Conservation (phyloP, 2,797 vertebrate genomes). For the Linurgus olivaceus region DNA sequence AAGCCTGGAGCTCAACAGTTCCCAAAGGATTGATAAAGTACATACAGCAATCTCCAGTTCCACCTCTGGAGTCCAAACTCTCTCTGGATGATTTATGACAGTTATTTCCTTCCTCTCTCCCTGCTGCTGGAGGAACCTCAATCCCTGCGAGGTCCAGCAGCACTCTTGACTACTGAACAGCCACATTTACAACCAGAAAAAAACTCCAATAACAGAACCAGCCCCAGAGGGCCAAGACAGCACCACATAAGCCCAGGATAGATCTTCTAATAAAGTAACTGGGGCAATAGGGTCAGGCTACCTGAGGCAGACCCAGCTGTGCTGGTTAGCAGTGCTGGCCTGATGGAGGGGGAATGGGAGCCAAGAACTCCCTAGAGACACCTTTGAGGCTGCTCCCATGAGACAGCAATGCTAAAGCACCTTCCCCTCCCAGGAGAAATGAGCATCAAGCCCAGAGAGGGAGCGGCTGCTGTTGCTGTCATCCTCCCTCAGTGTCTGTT, state of each 20-base stretch:
- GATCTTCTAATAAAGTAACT: not conserved
- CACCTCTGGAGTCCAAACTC: not conserved
- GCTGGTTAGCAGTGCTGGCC: not conserved
- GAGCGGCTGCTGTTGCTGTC: not conserved
- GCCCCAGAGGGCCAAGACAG: not conserved
- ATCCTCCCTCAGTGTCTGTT: not conserved
- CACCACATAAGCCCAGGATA: not conserved
- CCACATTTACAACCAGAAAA: not conserved
- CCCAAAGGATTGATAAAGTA: conserved; percentile 53
- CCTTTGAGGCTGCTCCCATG: not conserved
- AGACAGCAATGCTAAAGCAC: not conserved
- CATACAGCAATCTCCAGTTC: conserved; percentile 28
- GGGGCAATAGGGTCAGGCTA: not conserved
- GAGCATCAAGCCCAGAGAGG: not conserved
- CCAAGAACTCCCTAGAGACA: not conserved
- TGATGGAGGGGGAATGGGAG: not conserved
- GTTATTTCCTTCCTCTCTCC: conserved; percentile 25
- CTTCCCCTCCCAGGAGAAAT: not conserved
- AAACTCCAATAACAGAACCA: not conserved
- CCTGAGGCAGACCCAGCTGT: not conserved
- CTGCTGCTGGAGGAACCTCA: not conserved
- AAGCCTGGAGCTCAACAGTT: conserved; percentile 28
- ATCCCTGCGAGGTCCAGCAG: not conserved
- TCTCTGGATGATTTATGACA: conserved; percentile 14
- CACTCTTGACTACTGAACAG: not conserved